These are phyloP conservation scores for Propithecus coquereli DNA, from an alignment of 2,113 vertebrate genomes.

Conservation along the genomic window DNA sequence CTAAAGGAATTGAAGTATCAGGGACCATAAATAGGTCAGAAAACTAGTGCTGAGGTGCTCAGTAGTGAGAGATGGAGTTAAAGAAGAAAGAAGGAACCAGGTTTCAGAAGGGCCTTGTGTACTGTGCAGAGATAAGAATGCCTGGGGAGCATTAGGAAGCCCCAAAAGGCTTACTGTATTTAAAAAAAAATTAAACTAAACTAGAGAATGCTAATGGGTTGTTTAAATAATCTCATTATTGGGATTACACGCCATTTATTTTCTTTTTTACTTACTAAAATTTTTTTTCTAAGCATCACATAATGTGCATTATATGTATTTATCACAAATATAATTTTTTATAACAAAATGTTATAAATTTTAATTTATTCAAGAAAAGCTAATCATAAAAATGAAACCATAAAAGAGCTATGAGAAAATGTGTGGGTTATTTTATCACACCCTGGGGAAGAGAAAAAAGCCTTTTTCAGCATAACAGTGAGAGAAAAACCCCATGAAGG, in stretches of 20 bases:
- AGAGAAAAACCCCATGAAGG: neutral
- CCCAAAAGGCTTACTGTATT: neutral
- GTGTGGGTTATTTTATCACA: constrained; percentile 24
- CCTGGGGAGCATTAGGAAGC: neutral
- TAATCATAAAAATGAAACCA: constrained; percentile 14
- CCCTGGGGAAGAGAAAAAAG: neutral
- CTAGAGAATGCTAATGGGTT: neutral
- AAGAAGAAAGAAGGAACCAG: neutral
- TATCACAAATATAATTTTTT: neutral
- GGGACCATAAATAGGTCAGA: neutral
- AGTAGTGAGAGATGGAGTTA: neutral
- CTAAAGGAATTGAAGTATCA: neutral
- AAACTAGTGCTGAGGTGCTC: neutral
- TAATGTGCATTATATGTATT: neutral
- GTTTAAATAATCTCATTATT: neutral
- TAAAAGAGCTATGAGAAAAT: neutral
- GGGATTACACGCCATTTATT: neutral
- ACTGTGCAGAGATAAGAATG: neutral
- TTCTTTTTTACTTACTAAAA: constrained; percentile 7
- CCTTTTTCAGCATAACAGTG: neutral
- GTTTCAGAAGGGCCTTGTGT: neutral
- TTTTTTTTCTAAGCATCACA: neutral
- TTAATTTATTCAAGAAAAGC: constrained; percentile 23
- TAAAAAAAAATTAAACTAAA: neutral
- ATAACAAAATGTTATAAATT: neutral